Conservation (phyloP, 2,113 vertebrate genomes). For the Plecotus auritus region DNA sequence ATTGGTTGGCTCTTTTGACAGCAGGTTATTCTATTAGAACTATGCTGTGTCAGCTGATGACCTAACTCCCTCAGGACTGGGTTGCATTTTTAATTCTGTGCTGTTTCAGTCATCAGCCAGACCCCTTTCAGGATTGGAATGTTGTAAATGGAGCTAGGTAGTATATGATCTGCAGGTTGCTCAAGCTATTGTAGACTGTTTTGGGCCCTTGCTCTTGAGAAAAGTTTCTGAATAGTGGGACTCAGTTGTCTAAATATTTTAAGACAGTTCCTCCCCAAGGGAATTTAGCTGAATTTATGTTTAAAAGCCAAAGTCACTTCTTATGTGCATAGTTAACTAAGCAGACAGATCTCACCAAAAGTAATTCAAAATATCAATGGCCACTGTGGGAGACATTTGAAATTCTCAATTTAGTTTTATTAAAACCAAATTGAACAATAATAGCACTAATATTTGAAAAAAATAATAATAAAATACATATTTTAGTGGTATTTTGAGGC, state of each 20-base stretch:
- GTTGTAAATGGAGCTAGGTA: background rate
- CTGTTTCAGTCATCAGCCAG: background rate
- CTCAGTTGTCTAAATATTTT: background rate
- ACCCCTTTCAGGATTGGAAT: background rate
- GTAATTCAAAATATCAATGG: background rate
- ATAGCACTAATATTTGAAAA: background rate
- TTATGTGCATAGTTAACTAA: background rate
- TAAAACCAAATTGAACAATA: background rate
- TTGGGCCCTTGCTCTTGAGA: background rate
- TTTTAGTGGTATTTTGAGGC: background rate
- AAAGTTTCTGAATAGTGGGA: background rate
- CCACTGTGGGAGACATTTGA: background rate
- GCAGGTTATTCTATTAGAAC: background rate
- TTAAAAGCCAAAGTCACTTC: background rate
- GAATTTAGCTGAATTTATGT: background rate
- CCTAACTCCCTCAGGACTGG: background rate
- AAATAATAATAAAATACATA: background rate
- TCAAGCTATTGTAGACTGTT: background rate
- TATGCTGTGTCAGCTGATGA: background rate
- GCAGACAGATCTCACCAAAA: background rate
- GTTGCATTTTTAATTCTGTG: background rate
- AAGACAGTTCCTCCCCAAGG: background rate
- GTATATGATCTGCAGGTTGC: background rate
- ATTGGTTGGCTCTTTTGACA: background rate
- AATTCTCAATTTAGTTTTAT: background rate